Conservation (phyloP, 2,888 invertebrate species). For the Ophion costatus region DNA sequence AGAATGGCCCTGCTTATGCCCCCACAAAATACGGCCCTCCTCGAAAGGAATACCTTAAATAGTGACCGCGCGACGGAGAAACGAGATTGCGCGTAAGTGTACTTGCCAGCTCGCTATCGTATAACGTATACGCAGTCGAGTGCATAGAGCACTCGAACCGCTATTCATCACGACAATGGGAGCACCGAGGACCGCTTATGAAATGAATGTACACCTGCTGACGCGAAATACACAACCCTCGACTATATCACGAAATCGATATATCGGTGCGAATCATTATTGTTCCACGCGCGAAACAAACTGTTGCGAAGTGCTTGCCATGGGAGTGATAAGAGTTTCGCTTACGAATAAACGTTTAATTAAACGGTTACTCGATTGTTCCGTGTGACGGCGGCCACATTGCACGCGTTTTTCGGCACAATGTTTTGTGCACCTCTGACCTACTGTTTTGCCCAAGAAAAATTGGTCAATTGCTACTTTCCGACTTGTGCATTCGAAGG, state of each 20-base stretch:
- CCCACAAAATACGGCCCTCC: too few species aligned
- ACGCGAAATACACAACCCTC: constrained; percentile 27
- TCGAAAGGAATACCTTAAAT: constrained; percentile 43
- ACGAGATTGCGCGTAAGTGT: constrained; percentile 63
- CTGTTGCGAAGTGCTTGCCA: neutral
- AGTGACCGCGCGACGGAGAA: constrained; percentile 55
- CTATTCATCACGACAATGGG: constrained; percentile 67
- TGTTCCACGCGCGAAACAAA: constrained; percentile 2
- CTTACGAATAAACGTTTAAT: neutral
- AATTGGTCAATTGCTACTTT: neutral
- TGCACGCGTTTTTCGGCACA: neutral
- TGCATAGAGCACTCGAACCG: constrained; percentile 27
- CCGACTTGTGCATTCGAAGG: too few species aligned
- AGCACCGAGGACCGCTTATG: constrained; percentile 57
- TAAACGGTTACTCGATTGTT: neutral
- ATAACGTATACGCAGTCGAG: constrained; percentile 19
- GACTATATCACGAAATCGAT: constrained; percentile 14
- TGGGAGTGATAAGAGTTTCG: constrained; percentile 5
- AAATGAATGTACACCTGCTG: constrained; percentile 52
- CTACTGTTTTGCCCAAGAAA: neutral
- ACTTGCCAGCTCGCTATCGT: constrained; percentile 38
- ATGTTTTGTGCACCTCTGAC: neutral
- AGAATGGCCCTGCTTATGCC: too few species aligned
- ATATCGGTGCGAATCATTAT: constrained; percentile 13
- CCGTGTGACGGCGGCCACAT: neutral